Conservation (phyloP, 2,113 vertebrate genomes). For the Chaetorhynchus papuensis region DNA sequence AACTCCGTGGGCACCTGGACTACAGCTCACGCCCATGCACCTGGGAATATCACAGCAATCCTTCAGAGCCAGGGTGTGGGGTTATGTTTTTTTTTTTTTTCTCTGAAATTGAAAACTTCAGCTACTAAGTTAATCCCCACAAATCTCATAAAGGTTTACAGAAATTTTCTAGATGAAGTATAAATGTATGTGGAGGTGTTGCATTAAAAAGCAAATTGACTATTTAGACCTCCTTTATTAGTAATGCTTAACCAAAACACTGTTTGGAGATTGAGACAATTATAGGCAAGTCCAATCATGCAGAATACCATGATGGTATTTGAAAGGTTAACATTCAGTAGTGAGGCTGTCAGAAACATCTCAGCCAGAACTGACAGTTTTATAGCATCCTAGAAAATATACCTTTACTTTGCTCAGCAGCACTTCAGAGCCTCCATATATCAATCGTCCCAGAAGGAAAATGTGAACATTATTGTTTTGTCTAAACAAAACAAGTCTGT, state of each 20-base stretch:
- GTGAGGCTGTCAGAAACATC: not conserved
- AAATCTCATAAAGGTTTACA: not conserved
- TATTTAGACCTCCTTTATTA: not conserved
- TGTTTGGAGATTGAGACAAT: not conserved
- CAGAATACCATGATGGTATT: not conserved
- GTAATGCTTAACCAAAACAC: not conserved
- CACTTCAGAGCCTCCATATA: conserved; percentile 17
- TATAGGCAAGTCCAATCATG: not conserved
- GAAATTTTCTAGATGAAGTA: not conserved
- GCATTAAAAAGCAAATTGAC: not conserved
- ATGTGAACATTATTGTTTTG: not conserved
- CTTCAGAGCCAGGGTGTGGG: not conserved
- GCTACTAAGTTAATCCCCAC: not conserved
- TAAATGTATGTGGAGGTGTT: not conserved
- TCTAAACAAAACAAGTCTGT: not conserved
- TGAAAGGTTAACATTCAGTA: not conserved
- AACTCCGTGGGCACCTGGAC: too few relatives aligned
- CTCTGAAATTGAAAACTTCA: not conserved
- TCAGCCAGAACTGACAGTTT: conserved; percentile 12
- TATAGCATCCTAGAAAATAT: conserved; percentile 22
- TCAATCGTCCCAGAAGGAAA: not conserved
- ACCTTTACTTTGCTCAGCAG: conserved; percentile 6
- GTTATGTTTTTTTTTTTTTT: not conserved
- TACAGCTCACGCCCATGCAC: not conserved
- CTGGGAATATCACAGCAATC: not conserved